Base-by-base conservation (phyloP, 1,140 invertebrate genomes). In the Ditylenchus dipsaci region DNA sequence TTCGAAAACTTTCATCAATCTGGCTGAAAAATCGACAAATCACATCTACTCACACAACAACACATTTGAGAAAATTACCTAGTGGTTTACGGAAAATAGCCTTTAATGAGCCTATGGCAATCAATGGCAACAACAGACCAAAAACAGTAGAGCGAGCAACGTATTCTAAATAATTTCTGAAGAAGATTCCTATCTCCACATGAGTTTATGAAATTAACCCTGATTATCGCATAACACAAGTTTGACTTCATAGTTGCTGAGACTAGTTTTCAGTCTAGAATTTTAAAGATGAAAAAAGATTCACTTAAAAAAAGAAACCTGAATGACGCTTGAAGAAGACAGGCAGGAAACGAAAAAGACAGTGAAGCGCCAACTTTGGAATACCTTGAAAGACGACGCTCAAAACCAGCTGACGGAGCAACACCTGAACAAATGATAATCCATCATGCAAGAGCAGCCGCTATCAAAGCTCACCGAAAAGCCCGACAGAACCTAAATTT, bases 141-240 rank as follows among this genome's bases (percentile, higher is more conserved):
- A 72, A 80, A 33, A 81, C 61, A 13, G 70, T 63, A 57, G 69
- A 68, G 21, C 76, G 43, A 19, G 60, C 67, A 62, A 82, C 45
- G 23, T 78, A 72, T 43, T 82, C 79, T 38, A 5, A 38, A 38
- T 11, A 38, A 38, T 11, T 5, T 11, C 3, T 38, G 33, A n/a
- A n/a, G n/a, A n/a, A n/a, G n/a, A n/a, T n/a, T n/a, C n/a, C n/a
- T n/a, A n/a, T n/a, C n/a, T n/a, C n/a, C n/a, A n/a, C n/a, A n/a
- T n/a, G n/a, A n/a, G n/a, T n/a, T n/a, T 11, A 38, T 11, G 33
- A 38, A 3, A 38, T 5, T 38, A 5, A 53, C 23, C 49, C 45
- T 76, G 67, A 56, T 74, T 69, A 47, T 81, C 79, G 56, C 79
- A 81, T 5, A 81, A 68, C n/a, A 81, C 62, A 21, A 53, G 3